Conservation (phyloP, 2,797 vertebrate genomes). For the Hoplostethus atlanticus region DNA sequence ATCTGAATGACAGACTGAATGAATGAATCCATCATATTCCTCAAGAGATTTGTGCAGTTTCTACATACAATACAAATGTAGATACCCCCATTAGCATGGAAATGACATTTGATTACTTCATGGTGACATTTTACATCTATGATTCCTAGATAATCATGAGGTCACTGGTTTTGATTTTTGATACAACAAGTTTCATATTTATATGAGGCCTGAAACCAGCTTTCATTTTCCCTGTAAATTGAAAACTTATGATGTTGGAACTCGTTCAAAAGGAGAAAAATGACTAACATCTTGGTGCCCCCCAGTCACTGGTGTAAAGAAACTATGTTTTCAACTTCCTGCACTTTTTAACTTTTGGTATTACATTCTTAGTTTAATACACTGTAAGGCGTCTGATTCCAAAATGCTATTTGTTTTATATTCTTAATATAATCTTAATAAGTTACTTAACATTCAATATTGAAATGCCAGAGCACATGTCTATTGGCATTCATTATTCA, state of each 20-base stretch:
- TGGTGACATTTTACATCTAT: no score
- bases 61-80: conserved; percentile 39
- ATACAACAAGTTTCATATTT: conserved; percentile 40
- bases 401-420: background rate
- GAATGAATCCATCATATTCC: background rate
- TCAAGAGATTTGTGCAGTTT: background rate
- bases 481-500: conserved; percentile 4
- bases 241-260: conserved; percentile 36
- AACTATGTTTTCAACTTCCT: conserved; percentile 26
- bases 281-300: conserved; percentile 1
- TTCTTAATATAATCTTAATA: no score
- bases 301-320: conserved; percentile 19
- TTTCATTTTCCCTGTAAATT: conserved; percentile 60
- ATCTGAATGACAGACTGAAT: background rate
- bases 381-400: background rate
- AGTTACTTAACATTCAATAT: background rate
- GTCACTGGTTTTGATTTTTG: conserved; percentile 32
- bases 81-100: conserved; percentile 49
- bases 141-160: conserved; percentile 50
- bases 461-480: conserved; percentile 5
- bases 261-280: conserved; percentile 36
- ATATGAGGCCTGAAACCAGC: conserved; percentile 25
- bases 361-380: conserved; percentile 17
- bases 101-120: no score
- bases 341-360: conserved; percentile 11